These are phyloP conservation scores for Cichladusa arquata DNA, from an alignment of 2,113 vertebrate species.

Conservation along the genomic window DNA sequence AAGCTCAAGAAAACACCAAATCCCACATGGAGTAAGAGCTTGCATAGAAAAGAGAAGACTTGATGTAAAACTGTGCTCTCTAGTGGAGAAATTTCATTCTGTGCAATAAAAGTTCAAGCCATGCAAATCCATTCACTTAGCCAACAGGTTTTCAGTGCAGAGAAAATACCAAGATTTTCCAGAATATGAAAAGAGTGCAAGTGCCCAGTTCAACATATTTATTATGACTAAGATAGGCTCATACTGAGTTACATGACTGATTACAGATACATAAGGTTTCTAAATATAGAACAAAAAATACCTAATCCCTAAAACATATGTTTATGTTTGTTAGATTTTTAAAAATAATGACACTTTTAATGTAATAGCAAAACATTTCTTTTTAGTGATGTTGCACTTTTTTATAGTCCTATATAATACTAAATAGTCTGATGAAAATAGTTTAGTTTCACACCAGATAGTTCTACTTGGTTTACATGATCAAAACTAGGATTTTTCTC, in stretches of 20 bases:
- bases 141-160: not conserved
- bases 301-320: not conserved
- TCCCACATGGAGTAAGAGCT: not conserved
- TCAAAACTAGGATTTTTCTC: not conserved
- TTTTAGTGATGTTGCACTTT: not conserved
- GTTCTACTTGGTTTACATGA: not conserved
- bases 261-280: not conserved
- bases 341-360: not conserved
- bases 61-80: constrained; percentile 6
- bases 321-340: not conserved
- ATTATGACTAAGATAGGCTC: not conserved
- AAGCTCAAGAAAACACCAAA: not conserved
- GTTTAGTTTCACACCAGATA: not conserved
- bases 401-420: not conserved
- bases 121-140: not conserved
- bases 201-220: not conserved
- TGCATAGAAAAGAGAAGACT: not conserved
- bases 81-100: not conserved
- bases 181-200: not conserved
- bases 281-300: not conserved
- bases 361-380: not conserved
- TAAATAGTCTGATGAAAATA: not conserved
- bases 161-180: not conserved
- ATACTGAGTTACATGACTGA: not conserved
- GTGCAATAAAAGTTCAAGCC: not conserved